A percentile compares a stretch with the other conserved stretches of the same genome.
These are phyloP conservation scores for Acronicta psi DNA, from an alignment of 2,888 invertebrate species.

Conservation along the genomic window DNA sequence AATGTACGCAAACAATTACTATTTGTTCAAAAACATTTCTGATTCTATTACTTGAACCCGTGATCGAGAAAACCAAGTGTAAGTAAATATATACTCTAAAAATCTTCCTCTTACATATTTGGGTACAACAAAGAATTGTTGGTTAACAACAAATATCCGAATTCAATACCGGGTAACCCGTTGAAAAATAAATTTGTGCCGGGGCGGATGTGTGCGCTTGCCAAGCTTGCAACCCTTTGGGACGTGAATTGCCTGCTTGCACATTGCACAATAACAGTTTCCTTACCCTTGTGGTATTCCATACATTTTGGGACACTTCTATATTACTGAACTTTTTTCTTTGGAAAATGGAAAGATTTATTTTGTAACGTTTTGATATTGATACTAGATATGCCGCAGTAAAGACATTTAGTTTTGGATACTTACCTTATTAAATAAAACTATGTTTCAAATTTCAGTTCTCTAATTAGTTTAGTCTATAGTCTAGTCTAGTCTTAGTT, in stretches of 20 bases:
- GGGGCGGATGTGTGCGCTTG: constrained; percentile 52
- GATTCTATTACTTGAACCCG: no score
- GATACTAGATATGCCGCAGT: no score
- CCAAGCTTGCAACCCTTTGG: constrained; percentile 55
- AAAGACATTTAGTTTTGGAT: no score
- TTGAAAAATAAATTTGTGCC: constrained; percentile 57
- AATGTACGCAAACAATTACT: no score
- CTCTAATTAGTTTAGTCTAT: no score
- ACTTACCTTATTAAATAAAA: no score
- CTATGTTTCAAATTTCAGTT: no score
- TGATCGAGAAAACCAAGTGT: constrained; percentile 14
- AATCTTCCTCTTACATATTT: constrained; percentile 47
- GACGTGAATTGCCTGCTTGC: constrained; percentile 58
- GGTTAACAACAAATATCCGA: constrained; percentile 57
- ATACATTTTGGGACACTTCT: constrained; percentile 43
- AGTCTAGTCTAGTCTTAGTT: no score
- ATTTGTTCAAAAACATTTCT: no score
- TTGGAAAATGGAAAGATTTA: constrained; percentile 2
- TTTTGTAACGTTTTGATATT: background rate
- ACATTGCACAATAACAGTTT: constrained; percentile 58
- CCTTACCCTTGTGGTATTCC: constrained; percentile 45
- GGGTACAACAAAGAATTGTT: constrained; percentile 50
- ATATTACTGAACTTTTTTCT: constrained; percentile 14
- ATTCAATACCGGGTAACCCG: constrained; percentile 56
- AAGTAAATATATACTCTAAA: constrained; percentile 36